A percentile compares a stretch with the other conserved stretches of the same genome.
Evolutionary conservation across 2,113 vertebrate genomes (phyloP).

Genomic region (Hyaena hyaena): DNA sequence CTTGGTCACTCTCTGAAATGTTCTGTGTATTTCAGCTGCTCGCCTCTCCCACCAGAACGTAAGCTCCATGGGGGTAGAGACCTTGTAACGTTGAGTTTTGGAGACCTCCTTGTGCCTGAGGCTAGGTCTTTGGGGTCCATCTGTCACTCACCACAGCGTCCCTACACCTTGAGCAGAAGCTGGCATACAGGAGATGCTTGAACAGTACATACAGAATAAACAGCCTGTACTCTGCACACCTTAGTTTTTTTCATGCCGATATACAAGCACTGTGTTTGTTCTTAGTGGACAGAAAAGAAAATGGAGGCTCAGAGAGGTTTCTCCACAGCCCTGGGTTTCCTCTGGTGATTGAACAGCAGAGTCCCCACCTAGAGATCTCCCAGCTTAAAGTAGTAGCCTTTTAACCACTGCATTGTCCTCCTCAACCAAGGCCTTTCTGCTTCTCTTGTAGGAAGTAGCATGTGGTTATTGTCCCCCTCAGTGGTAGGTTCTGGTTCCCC

Average conservation of each 20-base stretch:
- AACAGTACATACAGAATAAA: background rate
- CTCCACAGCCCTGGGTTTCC: background rate
- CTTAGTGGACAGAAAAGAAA: background rate
- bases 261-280: background rate
- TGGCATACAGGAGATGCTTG: background rate
- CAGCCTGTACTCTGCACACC: background rate
- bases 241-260: background rate
- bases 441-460: accelerated
- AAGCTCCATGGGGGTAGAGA: background rate
- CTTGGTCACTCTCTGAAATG: background rate
- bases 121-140: background rate
- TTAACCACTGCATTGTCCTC: background rate
- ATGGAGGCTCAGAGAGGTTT: background rate
- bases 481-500: background rate
- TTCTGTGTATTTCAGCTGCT: no score
- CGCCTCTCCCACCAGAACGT: background rate
- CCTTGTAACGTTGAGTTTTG: background rate
- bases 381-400: background rate
- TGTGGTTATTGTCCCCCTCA: background rate
- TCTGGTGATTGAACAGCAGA: background rate
- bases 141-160: background rate
- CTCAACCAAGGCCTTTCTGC: background rate
- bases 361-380: background rate
- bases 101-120: background rate
- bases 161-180: background rate